Percentiles rank a stretch among this genome's conserved stretches.
Evolutionary conservation across 2,113 vertebrate species (phyloP).

Genomic region (Labeo catla): DNA sequence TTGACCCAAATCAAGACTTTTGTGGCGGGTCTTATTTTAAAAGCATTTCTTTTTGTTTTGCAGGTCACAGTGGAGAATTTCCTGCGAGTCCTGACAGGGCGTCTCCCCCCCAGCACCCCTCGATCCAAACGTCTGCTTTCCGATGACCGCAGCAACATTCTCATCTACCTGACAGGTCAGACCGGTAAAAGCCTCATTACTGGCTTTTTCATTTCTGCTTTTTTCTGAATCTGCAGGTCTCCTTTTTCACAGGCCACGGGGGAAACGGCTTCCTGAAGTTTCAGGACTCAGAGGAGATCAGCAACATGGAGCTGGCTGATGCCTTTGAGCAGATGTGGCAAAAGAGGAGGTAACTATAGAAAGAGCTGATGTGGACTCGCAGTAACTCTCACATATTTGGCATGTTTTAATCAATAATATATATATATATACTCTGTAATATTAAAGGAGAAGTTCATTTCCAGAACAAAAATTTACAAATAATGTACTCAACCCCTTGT

Average conservation of each 20-base stretch:
- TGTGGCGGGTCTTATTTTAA: not conserved
- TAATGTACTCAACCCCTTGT: no score
- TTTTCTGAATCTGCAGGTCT: conserved; percentile 3
- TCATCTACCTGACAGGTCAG: conserved; percentile 96
- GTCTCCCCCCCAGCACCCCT: conserved; percentile 92
- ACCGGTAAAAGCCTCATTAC: not conserved
- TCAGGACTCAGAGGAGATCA: conserved; percentile 99
- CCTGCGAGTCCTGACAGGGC: conserved; percentile 91
- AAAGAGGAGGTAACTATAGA: conserved; percentile 85
- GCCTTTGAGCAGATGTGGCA: conserved; percentile 99
- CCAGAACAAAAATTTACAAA: no score
- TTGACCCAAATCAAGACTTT: not conserved
- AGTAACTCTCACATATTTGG: not conserved
- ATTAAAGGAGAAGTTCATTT: no score
- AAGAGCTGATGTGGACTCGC: not conserved
- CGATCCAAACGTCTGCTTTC: conserved; percentile 95
- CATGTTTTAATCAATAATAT: not conserved
- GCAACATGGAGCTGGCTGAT: conserved; percentile 96
- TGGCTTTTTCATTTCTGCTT: not conserved
- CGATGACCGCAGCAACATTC: conserved; percentile 97
- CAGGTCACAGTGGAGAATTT: conserved; percentile 99
- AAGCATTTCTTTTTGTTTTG: not conserved
- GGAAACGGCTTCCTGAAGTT: conserved; percentile 99
- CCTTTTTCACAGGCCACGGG: conserved; percentile 83
- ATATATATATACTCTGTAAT: no score